These are phyloP conservation scores for Epistrophe eligans DNA, from an alignment of 2,888 invertebrate species.

Conservation along the genomic window DNA sequence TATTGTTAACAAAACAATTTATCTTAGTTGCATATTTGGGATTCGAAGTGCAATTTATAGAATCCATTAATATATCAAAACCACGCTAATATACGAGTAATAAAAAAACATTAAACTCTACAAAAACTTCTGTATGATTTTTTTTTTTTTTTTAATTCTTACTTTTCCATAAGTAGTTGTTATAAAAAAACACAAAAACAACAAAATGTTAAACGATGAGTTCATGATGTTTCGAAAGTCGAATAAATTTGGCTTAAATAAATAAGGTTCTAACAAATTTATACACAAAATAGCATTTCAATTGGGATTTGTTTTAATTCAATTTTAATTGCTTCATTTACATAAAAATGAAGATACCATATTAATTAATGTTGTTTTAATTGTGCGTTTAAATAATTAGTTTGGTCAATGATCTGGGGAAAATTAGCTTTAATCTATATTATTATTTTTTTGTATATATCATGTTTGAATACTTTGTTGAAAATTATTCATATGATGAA, in stretches of 20 bases:
- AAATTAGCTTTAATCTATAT: background rate
- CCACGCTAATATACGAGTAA: background rate
- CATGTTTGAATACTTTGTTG: too few relatives aligned
- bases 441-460: too few relatives aligned
- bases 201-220: background rate
- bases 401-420: background rate
- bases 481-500: too few relatives aligned
- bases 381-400: background rate
- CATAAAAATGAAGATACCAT: background rate
- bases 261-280: background rate
- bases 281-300: background rate
- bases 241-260: background rate
- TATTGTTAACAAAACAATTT: background rate
- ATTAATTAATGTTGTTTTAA: background rate
- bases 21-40: background rate
- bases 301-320: background rate
- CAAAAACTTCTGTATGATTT: background rate
- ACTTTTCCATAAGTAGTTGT: background rate
- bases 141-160: background rate
- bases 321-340: background rate
- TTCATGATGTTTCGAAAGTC: background rate
- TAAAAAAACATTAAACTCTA: background rate
- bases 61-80: constrained; percentile 29
- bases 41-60: background rate
- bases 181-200: background rate